phyloP scores from a whole-genome alignment of 2,797 vertebrate genomes.

The Avahi laniger region DNA sequence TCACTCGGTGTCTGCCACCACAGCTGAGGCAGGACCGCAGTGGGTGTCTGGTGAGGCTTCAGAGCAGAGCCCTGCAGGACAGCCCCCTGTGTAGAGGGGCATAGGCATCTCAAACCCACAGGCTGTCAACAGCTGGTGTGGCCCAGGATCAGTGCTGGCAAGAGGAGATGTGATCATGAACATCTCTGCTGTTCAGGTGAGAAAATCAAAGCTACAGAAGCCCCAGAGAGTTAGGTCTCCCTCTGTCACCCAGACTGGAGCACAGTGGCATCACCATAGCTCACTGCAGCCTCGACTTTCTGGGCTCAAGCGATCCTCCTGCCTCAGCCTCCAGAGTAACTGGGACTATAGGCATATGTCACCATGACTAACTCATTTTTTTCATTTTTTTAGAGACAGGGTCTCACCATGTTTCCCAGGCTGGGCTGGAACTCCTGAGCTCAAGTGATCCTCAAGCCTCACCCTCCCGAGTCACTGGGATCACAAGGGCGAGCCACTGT shows the following conservation, averaged over 20 bases:
- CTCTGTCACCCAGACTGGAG: not conserved
- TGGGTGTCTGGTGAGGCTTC: not conserved
- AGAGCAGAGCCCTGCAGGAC: not conserved
- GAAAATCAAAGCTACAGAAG: not conserved
- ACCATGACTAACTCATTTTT: too few relatives aligned
- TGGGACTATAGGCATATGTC: too few relatives aligned
- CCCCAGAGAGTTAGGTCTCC: not conserved
- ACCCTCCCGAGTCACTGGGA: not conserved
- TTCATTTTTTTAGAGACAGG: too few relatives aligned
- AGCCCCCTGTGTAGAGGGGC: not conserved
- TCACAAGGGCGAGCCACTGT: not conserved
- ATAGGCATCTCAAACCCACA: not conserved
- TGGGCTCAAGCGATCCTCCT: too few relatives aligned
- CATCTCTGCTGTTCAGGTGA: not conserved
- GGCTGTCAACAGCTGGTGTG: rapidly evolving
- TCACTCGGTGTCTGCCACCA: not conserved
- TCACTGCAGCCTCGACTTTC: not conserved
- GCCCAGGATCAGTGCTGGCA: not conserved
- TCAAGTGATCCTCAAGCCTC: not conserved
- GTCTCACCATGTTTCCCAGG: too few relatives aligned
- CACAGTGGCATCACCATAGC: not conserved
- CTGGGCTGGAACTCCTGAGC: not conserved
- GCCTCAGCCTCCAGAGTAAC: too few relatives aligned
- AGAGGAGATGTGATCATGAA: rapidly evolving
- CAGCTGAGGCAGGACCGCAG: not conserved